Evolutionary conservation across 2,113 vertebrate genomes (phyloP), one percentile per base, ranked within the genome.

Genomic region (Chamaea fasciata): DNA sequence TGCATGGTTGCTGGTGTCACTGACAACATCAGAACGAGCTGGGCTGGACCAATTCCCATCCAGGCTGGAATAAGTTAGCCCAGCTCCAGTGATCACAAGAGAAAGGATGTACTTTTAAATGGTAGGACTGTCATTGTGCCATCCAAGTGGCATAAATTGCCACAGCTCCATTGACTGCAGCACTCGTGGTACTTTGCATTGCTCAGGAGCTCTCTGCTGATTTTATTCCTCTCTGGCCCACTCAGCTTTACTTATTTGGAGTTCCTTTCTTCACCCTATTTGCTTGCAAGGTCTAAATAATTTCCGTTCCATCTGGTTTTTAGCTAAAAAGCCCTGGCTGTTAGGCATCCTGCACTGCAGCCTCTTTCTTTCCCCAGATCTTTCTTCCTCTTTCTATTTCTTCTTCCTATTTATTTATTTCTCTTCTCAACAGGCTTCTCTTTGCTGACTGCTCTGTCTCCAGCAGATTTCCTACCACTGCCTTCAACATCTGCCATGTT

Each of bases 161-260:
- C 39, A 2, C 24, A 57, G 91, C 93, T 92, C 70, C 94, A 86
- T 39, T 93, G 92, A 70, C 83, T 96, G 57, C 83, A 35, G 83
- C 85, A 37, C n/a, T 16, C 1, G 15, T 17, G 78, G 81, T 84
- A 69, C 24, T 95, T 86, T 67, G 84, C 62, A 24, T 39, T 23
- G 41, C 91, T 77, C 77, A 62, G 60, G 86, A 68, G 75, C 77
- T 81, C 55, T 53, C 80, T 63, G 90, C 65, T 89, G 73, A n/a
- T 67, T 79, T 85, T n/a, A 79, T 85, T 93, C 87, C 83, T 94
- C 93, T 80, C 93, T 95, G 90, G 55, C 75, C 83, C 90, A 92
- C 47, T 94, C 85, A 64, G 88, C 85, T 93, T 97, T 93, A 64
- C 76, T 96, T 95, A 88, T 64, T 67, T 49, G 47, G 75, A 95